These are phyloP conservation scores for Calephelis nemesis DNA, from an alignment of 1,140 invertebrate species.

Conservation along the genomic window DNA sequence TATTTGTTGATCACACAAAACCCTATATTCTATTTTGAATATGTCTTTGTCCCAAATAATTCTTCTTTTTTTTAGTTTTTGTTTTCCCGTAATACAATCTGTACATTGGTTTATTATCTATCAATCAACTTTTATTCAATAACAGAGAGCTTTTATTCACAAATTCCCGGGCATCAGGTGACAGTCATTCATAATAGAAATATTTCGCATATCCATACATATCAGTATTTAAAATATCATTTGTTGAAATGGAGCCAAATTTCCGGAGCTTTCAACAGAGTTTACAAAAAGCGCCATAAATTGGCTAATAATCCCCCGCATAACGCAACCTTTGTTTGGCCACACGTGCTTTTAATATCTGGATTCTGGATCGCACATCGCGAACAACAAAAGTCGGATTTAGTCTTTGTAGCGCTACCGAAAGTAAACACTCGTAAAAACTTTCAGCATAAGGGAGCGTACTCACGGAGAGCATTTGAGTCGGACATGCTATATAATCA, in stretches of 20 bases:
- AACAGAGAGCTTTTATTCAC: not conserved
- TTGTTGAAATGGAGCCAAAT: slow-evolving; percentile 79
- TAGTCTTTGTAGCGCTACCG: slow-evolving; percentile 48
- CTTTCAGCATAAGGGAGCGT: too few species aligned
- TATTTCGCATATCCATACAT: slow-evolving; percentile 47
- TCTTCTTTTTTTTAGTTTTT: too few species aligned
- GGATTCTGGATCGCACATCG: slow-evolving; percentile 53
- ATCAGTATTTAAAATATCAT: slow-evolving; percentile 76
- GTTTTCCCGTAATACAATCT: not conserved
- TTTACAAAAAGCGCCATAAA: slow-evolving; percentile 77
- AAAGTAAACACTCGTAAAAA: slow-evolving; percentile 48
- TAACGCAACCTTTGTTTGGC: slow-evolving; percentile 78
- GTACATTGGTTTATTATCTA: not conserved
- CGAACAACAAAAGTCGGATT: slow-evolving; percentile 65
- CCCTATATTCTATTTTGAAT: too few species aligned
- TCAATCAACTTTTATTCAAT: not conserved
- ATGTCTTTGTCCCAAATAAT: too few species aligned
- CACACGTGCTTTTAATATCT: slow-evolving; percentile 78
- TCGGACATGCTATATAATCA: too few species aligned
- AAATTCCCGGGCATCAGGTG: slow-evolving; percentile 58
- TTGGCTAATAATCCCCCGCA: slow-evolving; percentile 78
- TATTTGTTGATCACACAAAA: too few species aligned
- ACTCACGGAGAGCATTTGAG: too few species aligned
- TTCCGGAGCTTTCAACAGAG: slow-evolving; percentile 74
- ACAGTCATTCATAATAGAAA: slow-evolving; percentile 51